Conservation (phyloP, 2,888 invertebrate genomes). For the Noctua janthe region DNA sequence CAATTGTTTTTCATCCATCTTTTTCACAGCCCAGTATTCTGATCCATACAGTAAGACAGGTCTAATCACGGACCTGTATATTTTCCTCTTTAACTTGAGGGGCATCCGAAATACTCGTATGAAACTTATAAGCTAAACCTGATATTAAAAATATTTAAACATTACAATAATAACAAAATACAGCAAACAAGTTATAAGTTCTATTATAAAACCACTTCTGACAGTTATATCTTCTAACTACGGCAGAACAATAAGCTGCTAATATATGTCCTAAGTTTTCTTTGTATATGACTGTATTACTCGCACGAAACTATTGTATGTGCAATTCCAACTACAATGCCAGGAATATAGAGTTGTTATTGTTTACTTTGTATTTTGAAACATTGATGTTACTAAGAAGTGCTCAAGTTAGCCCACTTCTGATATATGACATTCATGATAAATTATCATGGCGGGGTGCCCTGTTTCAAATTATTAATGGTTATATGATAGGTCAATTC, state of each 20-base stretch:
- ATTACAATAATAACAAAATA: slow-evolving; percentile 1
- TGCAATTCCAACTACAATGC: slow-evolving; percentile 37
- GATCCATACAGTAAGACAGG: no score
- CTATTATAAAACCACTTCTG: slow-evolving; percentile 34
- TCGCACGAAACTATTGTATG: slow-evolving; percentile 42
- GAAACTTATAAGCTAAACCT: neutral
- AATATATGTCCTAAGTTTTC: slow-evolving; percentile 57
- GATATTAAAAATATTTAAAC: neutral
- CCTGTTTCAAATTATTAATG: neutral
- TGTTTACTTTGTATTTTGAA: slow-evolving; percentile 50
- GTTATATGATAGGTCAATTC: no score
- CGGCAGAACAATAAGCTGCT: slow-evolving; percentile 48
- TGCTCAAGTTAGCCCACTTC: slow-evolving; percentile 2
- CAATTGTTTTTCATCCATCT: no score
- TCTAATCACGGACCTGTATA: no score
- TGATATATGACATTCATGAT: neutral
- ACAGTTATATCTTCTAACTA: slow-evolving; percentile 41
- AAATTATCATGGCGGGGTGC: neutral
- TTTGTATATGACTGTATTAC: slow-evolving; percentile 20
- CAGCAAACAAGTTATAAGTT: neutral
- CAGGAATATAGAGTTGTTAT: slow-evolving; percentile 28
- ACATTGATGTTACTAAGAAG: slow-evolving; percentile 25
- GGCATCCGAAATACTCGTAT: no score
- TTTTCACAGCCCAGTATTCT: no score
- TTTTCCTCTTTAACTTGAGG: no score